Conservation (phyloP, 2,888 invertebrate genomes). For the Nebria salina region DNA sequence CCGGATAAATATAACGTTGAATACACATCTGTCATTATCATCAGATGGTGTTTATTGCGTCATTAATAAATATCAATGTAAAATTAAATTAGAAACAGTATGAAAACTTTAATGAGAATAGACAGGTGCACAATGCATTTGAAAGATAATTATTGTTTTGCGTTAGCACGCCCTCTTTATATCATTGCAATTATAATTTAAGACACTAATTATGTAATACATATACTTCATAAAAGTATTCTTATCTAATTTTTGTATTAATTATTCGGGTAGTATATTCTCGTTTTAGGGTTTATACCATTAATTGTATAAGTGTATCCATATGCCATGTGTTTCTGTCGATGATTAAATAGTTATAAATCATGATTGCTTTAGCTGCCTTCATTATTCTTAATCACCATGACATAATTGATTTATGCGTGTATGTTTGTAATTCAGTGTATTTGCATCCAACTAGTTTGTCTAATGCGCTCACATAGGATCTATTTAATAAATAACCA, state of each 20-base stretch:
- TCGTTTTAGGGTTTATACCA: neutral
- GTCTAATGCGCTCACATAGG: neutral
- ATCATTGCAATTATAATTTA: neutral
- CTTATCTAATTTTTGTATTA: neutral
- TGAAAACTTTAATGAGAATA: slow-evolving; percentile 24
- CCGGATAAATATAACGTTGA: slow-evolving; percentile 24
- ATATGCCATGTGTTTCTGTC: neutral
- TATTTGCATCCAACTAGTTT: neutral
- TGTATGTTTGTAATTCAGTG: slow-evolving; percentile 13
- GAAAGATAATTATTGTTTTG: slow-evolving; percentile 24
- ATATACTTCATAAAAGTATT: neutral
- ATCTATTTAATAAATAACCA: neutral
- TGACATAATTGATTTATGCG: slow-evolving; percentile 42
- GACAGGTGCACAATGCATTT: slow-evolving; percentile 25
- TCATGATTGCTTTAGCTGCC: slow-evolving; percentile 37
- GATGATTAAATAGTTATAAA: slow-evolving; percentile 36
- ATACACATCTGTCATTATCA: slow-evolving; percentile 26
- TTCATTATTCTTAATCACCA: slow-evolving; percentile 40
- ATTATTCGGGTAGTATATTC: neutral
- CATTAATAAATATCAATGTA: slow-evolving; percentile 10
- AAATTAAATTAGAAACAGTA: slow-evolving; percentile 34
- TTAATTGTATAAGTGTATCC: neutral
- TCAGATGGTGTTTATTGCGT: neutral
- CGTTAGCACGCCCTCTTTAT: slow-evolving; percentile 17
- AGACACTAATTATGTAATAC: neutral